Evolutionary conservation across 2,113 vertebrate genomes (phyloP).

Genomic region (Talpa occidentalis): DNA sequence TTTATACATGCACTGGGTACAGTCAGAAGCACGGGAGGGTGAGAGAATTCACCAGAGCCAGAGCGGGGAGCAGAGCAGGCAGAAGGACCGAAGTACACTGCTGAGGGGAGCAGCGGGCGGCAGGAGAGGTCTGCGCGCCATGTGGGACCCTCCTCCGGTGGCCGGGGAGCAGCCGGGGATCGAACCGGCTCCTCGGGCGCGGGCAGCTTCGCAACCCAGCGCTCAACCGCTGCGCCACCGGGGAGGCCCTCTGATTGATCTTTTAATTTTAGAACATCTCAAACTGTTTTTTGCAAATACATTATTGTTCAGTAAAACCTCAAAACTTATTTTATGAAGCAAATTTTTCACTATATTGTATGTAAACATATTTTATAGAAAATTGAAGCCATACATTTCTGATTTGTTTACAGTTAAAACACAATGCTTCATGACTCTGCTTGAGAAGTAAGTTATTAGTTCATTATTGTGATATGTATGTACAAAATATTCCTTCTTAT

Average conservation of each 20-base stretch:
- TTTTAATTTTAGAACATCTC: neutral
- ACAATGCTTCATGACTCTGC: neutral
- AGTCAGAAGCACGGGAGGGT: no score
- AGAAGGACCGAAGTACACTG: no score
- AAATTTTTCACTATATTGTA: constrained; percentile 15
- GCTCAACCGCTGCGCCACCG: no score
- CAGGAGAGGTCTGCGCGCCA: no score
- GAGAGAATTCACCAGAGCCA: no score
- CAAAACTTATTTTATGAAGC: constrained; percentile 22
- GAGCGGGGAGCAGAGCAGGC: no score
- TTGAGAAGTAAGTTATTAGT: constrained; percentile 2
- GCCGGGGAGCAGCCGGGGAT: no score
- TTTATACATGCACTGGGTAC: no score
- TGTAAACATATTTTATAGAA: constrained; percentile 35
- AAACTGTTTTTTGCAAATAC: neutral
- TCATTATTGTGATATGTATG: neutral
- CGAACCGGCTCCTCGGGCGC: no score
- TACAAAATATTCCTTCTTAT: neutral
- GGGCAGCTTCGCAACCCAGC: no score
- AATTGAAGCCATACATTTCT: neutral
- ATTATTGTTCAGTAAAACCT: neutral
- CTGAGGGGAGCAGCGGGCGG: no score
- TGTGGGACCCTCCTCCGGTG: no score
- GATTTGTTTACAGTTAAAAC: constrained; percentile 5
- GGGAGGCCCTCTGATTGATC: neutral